phyloP scores from a whole-genome alignment of 2,113 vertebrate species.

The cattle (Bos taurus) region DNA sequence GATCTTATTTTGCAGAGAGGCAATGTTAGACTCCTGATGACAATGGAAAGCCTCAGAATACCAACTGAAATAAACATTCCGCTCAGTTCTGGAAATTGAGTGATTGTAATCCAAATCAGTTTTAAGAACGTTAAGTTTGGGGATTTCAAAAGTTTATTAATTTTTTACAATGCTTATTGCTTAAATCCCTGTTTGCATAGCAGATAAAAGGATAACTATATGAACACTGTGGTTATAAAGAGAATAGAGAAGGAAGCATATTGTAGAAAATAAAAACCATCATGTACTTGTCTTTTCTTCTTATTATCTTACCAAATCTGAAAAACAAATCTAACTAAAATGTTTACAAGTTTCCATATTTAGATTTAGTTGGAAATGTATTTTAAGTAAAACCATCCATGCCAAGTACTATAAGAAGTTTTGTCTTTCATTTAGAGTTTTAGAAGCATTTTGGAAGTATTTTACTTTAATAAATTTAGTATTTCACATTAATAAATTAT shows the following conservation, averaged over 20 bases:
- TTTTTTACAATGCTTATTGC: not conserved
- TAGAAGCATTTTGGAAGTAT: not conserved
- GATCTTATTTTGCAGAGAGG: not conserved
- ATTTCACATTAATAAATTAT: not conserved
- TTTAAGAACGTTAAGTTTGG: not conserved
- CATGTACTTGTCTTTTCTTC: not conserved
- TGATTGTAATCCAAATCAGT: not conserved
- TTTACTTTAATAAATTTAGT: not conserved
- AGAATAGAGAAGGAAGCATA: not conserved
- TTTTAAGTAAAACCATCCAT: not conserved
- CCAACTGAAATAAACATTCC: not conserved
- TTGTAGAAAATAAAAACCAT: not conserved
- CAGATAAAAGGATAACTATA: not conserved
- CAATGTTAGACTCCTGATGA: not conserved
- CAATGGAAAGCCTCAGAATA: not conserved
- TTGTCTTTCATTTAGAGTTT: not conserved
- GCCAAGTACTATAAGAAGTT: not conserved
- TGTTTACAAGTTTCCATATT: not conserved
- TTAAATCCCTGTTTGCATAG: not conserved
- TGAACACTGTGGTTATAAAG: not conserved
- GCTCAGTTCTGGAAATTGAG: not conserved
- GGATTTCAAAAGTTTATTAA: not conserved
- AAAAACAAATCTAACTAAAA: not conserved
- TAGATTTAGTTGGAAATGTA: not conserved
- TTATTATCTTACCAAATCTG: not conserved